phyloP scores from a whole-genome alignment of 2,113 vertebrate genomes.

The Forbesichthys agassizii region DNA sequence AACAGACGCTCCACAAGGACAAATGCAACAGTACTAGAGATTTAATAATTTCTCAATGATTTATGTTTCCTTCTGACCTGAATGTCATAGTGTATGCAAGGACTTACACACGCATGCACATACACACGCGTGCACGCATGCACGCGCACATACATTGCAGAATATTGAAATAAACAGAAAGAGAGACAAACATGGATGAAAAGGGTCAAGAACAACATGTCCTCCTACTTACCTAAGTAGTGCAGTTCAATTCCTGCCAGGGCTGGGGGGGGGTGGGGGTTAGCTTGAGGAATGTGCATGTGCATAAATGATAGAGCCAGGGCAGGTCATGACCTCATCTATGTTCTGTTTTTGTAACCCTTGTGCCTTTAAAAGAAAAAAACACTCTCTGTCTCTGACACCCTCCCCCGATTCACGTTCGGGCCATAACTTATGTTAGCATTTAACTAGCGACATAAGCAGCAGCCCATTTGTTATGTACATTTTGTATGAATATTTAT shows the following conservation, averaged over 20 bases:
- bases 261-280: slow-evolving; percentile 23
- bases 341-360: slow-evolving; percentile 69
- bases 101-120: neutral
- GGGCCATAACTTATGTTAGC: neutral
- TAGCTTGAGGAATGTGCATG: slow-evolving; percentile 49
- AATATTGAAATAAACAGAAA: neutral
- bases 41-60: slow-evolving; percentile 39
- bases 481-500: no score
- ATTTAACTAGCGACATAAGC: neutral
- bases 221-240: slow-evolving; percentile 27
- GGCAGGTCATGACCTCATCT: slow-evolving; percentile 50
- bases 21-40: slow-evolving; percentile 34
- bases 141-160: neutral
- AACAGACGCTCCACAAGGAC: slow-evolving; percentile 22
- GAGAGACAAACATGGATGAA: slow-evolving; percentile 15
- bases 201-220: neutral
- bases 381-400: slow-evolving; percentile 7
- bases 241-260: slow-evolving; percentile 9
- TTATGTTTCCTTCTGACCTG: slow-evolving; percentile 31
- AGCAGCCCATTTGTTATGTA: neutral
- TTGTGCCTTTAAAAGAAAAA: slow-evolving; percentile 35
- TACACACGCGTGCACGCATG: neutral
- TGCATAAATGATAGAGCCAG: slow-evolving; percentile 43
- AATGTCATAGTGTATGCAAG: slow-evolving; percentile 8
- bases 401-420: slow-evolving; percentile 9